phyloP scores from a whole-genome alignment of 2,888 invertebrate genomes.

The Argyra leucocephala region DNA sequence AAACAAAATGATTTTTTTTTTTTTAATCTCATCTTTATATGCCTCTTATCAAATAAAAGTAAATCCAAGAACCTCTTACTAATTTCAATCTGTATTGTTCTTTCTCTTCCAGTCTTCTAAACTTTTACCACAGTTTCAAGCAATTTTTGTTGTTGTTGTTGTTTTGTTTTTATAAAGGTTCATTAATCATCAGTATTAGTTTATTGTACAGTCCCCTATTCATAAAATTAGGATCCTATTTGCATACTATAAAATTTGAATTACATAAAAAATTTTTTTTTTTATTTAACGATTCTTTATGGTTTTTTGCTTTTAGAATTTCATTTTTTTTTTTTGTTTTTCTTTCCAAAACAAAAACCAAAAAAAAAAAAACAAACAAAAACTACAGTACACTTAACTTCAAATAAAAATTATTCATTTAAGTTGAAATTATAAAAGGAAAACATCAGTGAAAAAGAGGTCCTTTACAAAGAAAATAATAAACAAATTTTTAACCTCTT shows the following conservation, averaged over 20 bases:
- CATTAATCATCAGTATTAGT: background rate
- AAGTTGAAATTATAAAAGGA: background rate
- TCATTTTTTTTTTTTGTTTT: background rate
- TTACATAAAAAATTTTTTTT: background rate
- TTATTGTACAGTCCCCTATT: background rate
- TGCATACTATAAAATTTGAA: background rate
- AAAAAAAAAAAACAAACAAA: background rate
- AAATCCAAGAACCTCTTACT: background rate
- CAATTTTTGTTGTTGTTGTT: too few relatives aligned
- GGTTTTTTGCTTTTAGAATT: background rate
- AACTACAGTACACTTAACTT: conserved; percentile 1
- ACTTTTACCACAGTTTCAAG: too few relatives aligned
- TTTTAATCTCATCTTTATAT: too few relatives aligned
- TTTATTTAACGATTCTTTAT: background rate
- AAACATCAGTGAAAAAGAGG: background rate
- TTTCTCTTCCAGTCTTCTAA: too few relatives aligned
- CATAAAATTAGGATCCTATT: background rate
- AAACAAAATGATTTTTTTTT: too few relatives aligned
- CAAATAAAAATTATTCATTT: conserved; percentile 3
- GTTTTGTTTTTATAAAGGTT: background rate
- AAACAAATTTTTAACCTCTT: background rate
- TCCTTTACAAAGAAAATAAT: too few relatives aligned
- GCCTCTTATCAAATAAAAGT: too few relatives aligned
- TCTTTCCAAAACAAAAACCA: background rate
- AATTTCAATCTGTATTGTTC: background rate